Conservation (phyloP, 35 echinoderm and acorn worm genomes). For the Hemicentrotus pulcherrimus region DNA sequence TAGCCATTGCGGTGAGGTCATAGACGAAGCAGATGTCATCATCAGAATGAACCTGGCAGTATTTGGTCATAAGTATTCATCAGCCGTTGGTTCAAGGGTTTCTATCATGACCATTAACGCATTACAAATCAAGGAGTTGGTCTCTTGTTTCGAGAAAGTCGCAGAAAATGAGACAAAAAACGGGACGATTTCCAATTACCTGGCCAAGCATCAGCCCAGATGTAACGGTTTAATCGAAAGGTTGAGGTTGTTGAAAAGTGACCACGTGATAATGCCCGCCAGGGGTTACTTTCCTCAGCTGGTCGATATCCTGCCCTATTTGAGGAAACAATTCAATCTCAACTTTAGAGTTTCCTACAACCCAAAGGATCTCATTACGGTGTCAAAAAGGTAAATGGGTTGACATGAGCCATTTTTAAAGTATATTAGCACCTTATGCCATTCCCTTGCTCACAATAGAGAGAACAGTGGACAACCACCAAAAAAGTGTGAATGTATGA, state of each 20-base stretch:
- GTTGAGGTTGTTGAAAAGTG: not conserved
- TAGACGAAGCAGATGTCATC: not conserved
- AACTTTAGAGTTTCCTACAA: not conserved
- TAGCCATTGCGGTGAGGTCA: slow-evolving; percentile 4
- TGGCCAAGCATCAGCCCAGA: not conserved
- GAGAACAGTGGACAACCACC: too few species aligned
- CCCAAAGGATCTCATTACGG: not conserved
- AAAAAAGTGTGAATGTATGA: too few species aligned
- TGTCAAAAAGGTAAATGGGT: not conserved
- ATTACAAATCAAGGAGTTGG: not conserved
- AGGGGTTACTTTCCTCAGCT: not conserved
- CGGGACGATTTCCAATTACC: not conserved
- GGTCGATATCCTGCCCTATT: not conserved
- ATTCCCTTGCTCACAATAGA: too few species aligned
- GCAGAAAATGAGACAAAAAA: not conserved
- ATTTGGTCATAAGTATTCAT: slow-evolving; percentile 1
- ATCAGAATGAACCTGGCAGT: slow-evolving; percentile 25
- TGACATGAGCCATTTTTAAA: too few species aligned
- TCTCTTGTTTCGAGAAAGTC: not conserved
- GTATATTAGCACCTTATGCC: too few species aligned
- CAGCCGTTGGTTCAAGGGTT: slow-evolving; percentile 54
- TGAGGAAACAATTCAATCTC: not conserved
- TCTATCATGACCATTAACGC: slow-evolving; percentile 59
- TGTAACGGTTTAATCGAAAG: not conserved
- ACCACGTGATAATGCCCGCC: not conserved